A percentile compares a stretch with the other conserved stretches of the same genome.
Conservation (phyloP, 2,888 invertebrate genomes). For the Trypoxylon attenuatum region DNA sequence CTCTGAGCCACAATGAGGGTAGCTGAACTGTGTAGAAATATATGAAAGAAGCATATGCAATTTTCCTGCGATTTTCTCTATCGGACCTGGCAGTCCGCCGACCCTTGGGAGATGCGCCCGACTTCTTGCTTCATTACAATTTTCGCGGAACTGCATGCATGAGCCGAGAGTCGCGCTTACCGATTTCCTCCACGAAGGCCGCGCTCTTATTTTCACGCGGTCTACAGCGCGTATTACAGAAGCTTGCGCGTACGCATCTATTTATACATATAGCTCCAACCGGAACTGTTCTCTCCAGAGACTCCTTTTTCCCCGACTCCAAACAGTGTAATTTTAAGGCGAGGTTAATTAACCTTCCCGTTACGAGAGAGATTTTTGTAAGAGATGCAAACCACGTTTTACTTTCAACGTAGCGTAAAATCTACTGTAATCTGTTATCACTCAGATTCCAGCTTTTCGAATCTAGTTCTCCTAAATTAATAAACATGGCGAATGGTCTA, state of each 20-base stretch:
- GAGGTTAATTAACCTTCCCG: no score
- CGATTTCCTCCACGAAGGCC: slow-evolving; percentile 24
- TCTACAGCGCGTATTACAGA: slow-evolving; percentile 26
- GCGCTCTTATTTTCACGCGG: slow-evolving; percentile 44
- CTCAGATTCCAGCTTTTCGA: no score
- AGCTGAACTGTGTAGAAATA: no score
- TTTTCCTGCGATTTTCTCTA: slow-evolving; percentile 22
- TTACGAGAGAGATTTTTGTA: no score
- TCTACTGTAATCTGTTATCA: no score
- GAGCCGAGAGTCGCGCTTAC: background rate
- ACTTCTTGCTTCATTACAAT: slow-evolving; percentile 29
- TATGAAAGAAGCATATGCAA: no score
- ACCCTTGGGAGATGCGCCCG: slow-evolving; percentile 3
- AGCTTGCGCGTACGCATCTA: slow-evolving; percentile 49
- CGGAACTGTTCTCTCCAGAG: slow-evolving; percentile 62
- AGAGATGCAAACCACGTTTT: no score
- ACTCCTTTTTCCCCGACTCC: no score
- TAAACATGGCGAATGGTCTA: no score
- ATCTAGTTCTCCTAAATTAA: no score
- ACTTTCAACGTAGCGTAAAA: no score
- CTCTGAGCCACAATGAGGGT: background rate
- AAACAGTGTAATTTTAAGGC: no score
- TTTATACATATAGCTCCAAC: slow-evolving; percentile 59
- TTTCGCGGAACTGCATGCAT: slow-evolving; percentile 22
- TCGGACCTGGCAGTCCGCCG: slow-evolving; percentile 1